Conservation (phyloP, 2,888 invertebrate species). For the Erannis defoliaria region DNA sequence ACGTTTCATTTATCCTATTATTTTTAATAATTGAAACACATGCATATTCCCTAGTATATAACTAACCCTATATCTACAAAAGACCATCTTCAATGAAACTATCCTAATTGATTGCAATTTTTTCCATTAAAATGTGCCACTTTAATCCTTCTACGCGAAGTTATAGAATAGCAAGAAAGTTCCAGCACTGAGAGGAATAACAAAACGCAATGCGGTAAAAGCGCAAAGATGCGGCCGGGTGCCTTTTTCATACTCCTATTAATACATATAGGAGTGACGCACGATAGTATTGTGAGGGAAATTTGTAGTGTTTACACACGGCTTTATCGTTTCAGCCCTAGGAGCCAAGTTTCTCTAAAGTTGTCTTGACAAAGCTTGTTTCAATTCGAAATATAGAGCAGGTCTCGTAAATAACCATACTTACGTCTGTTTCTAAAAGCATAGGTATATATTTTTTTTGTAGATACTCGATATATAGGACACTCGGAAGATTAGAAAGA, state of each 20-base stretch:
- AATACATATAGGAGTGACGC: slow-evolving; percentile 12
- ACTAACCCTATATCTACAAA: too few relatives aligned
- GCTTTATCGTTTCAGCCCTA: slow-evolving; percentile 2
- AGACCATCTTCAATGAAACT: too few relatives aligned
- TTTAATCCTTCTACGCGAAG: neutral
- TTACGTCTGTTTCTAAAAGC: too few relatives aligned
- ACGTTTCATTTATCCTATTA: too few relatives aligned
- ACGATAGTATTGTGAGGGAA: slow-evolving; percentile 4
- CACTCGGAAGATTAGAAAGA: too few relatives aligned
- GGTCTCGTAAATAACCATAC: too few relatives aligned
- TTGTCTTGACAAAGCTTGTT: neutral
- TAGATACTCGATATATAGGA: too few relatives aligned
- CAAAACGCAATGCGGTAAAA: slow-evolving; percentile 36
- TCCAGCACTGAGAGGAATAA: slow-evolving; percentile 5
- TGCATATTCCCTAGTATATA: too few relatives aligned
- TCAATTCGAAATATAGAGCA: neutral
- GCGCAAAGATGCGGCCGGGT: slow-evolving; percentile 25
- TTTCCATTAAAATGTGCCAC: too few relatives aligned
- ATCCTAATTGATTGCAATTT: too few relatives aligned
- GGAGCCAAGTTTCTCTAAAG: neutral
- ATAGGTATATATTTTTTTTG: too few relatives aligned
- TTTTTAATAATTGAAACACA: too few relatives aligned
- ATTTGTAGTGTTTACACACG: neutral
- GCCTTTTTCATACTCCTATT: slow-evolving; percentile 15
- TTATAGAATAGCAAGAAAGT: slow-evolving; percentile 13